Conservation (phyloP, 2,797 vertebrate genomes). For the Lepilemur ruficaudatus region DNA sequence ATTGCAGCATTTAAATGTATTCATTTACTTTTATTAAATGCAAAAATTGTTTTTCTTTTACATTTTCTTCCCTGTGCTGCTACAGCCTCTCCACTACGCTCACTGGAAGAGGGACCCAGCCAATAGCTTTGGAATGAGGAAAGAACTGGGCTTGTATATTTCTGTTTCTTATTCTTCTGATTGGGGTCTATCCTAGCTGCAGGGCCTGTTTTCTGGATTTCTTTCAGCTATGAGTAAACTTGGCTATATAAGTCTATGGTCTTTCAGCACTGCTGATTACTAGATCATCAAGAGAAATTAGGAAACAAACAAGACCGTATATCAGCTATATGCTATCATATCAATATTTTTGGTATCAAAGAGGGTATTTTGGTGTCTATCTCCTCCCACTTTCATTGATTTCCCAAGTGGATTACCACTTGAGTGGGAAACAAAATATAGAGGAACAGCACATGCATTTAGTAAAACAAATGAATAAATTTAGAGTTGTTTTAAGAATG, state of each 20-base stretch:
- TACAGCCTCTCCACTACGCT: accelerated
- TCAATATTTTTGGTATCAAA: not conserved
- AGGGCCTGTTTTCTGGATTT: not conserved
- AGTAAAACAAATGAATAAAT: not conserved
- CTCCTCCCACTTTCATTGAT: not conserved
- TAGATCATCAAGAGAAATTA: not conserved
- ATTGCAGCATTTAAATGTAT: not conserved
- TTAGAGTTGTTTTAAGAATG: not conserved
- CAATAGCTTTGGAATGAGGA: not conserved
- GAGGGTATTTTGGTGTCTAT: not conserved
- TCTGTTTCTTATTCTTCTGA: not conserved
- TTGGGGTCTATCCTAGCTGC: accelerated
- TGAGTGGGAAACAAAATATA: not conserved
- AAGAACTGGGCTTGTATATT: not conserved
- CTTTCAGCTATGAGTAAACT: not conserved
- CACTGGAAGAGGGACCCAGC: not conserved
- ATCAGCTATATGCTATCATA: not conserved
- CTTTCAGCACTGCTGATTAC: not conserved
- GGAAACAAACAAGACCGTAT: not conserved
- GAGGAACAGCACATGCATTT: not conserved
- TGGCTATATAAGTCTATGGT: not conserved
- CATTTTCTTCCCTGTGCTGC: not conserved
- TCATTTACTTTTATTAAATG: not conserved
- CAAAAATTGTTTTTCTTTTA: not conserved
- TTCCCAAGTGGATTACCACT: not conserved